These are phyloP conservation scores for Nipponia nippon DNA, from an alignment of 2,113 vertebrate genomes.

Conservation along the genomic window DNA sequence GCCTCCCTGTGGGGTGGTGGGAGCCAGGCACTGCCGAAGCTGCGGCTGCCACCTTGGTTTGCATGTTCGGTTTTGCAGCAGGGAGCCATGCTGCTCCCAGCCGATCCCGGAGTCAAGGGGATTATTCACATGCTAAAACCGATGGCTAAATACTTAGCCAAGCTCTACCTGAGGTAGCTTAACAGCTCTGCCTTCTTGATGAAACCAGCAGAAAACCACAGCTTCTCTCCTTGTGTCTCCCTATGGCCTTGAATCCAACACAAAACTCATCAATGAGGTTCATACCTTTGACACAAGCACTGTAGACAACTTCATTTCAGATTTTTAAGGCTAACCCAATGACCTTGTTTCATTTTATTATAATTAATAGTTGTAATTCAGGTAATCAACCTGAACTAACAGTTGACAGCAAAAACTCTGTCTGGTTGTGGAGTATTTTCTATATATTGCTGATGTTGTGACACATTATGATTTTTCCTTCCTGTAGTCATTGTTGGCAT, in stretches of 20 bases:
- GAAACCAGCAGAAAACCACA: neutral
- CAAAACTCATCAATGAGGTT: neutral
- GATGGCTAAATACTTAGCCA: neutral
- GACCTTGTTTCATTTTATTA: neutral
- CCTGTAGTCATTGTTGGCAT: neutral
- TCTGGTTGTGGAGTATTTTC: neutral
- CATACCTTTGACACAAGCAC: neutral
- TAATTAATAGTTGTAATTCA: neutral
- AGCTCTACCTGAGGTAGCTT: neutral
- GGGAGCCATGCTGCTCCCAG: neutral
- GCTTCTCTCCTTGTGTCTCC: neutral
- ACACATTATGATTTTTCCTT: neutral
- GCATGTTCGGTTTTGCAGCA: neutral
- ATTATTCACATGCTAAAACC: neutral
- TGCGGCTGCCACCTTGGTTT: neutral
- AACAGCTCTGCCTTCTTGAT: neutral
- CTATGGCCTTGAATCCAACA: neutral
- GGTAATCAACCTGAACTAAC: conserved; percentile 14
- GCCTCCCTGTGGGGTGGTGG: neutral
- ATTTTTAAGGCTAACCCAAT: neutral
- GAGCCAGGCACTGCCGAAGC: neutral
- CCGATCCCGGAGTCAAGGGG: neutral
- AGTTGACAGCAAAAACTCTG: neutral
- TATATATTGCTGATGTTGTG: neutral
- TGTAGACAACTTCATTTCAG: neutral